Evolutionary conservation across 2,888 invertebrate genomes (phyloP), one percentile per base, ranked within the genome.

Genomic region (Phyllotreta striolata): DNA sequence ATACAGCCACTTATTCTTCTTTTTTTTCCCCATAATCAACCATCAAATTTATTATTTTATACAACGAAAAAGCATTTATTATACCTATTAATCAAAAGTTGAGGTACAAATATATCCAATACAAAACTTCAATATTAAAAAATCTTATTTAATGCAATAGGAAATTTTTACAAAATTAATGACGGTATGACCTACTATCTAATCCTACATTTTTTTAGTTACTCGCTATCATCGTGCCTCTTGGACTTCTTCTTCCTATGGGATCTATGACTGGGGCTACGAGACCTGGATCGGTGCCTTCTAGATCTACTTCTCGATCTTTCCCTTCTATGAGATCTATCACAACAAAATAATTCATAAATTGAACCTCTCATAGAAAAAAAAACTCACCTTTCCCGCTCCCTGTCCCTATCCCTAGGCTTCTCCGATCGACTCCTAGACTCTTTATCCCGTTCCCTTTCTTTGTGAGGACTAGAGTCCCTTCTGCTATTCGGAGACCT

Each of bases 251-350:
- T 89, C 56, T 87, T 86, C 66, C 84, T 83, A 67, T 85, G 85
- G 37, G 81, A 78, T 57, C 88, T 83, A 66, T 88, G 86, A 64
- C 88, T 86, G 47, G 90, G 90, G 74, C 90, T 90, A 38, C 89
- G 85, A 3, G 90, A 90, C 49, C 90, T 83, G 1, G 90, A 90
- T 77, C 90, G 89, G 79, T 90, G 90, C 62, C 91, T 84, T 72
- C 86, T 80, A 0, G 89, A 87, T 60, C 88, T 83, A 7, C 89
- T 88, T 8, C 89, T 84, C n/a, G 89, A 88, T 62, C 89, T 83
- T 65, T 89, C 89, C 10, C 89, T 83, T 61, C 89, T 83, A 75
- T 89, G 87, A 4, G 89, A 89, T 67, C 89, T 60, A 10, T 9
- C 12, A 57, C 46, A 56, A 12, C 13, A 10, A 37, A 6, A 52